Evolutionary conservation across 2,888 invertebrate species (phyloP), one percentile per base, ranked within the genome.

Genomic region (Cerastis rubricosa): DNA sequence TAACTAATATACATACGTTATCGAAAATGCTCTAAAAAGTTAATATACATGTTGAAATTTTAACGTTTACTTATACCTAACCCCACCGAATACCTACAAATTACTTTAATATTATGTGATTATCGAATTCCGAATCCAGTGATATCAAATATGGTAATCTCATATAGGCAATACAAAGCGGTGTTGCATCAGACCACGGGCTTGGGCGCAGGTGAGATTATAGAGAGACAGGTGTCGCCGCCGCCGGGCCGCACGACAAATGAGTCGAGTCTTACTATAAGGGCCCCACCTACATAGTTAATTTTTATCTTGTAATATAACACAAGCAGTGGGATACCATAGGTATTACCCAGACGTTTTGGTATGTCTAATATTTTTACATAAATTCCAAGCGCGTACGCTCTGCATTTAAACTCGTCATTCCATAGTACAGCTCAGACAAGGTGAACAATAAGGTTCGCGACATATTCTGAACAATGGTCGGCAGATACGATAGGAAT

Each of bases 391-490:
- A 88, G 73, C 92, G 92, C 95, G 94, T 92, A 87, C 93, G 91
- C 90, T 91, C 93, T 91, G 94, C 92, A 94, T 95, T 95, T 94
- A 94, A 95, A 95, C 94, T 92, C 90, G 90, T 90, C 91, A 93
- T 93, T 92, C 94, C 92, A 92, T 91, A 91, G 91, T 91, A 90
- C 89, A 90, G 85, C 81, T 91, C 91, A 92, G 92, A 90, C 91
- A 89, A 88, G 85, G 86, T 86, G 91, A 94, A 96, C 95, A 96
- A 96, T 96, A 95, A 94, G 93, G 93, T 88, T 84, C 94, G 95
- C 91, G 96, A 96, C 96, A 93, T 96, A 96, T 96, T 95, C 93
- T 94, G 96, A 96, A 96, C 96, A 96, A 96, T 96, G 93, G 96
- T 90, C 89, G 81, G 81, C 91, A 92, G 92, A 92, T 93, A 94